Conservation (phyloP, 2,797 vertebrate species). For the Scolopax rusticola region DNA sequence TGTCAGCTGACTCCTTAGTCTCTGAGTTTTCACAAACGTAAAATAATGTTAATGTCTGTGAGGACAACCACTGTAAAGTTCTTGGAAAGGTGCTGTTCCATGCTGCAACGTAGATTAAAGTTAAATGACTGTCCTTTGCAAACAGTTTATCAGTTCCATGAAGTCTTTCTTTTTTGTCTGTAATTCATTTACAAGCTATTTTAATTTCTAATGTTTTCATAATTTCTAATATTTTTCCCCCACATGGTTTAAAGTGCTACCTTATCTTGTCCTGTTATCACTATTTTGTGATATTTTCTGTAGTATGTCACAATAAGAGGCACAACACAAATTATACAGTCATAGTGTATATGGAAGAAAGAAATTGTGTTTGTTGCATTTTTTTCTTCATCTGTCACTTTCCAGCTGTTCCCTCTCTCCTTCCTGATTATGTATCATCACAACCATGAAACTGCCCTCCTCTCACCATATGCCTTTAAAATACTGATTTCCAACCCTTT, state of each 20-base stretch:
- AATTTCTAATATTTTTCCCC: neutral
- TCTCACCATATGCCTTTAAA: neutral
- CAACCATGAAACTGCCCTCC: neutral
- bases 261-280: neutral
- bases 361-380: neutral
- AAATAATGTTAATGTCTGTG: neutral
- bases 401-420: neutral
- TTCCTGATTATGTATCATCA: neutral
- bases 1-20: neutral
- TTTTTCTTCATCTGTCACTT: neutral
- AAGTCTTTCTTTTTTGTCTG: neutral
- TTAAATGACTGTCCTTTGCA: fast-evolving
- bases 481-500: neutral
- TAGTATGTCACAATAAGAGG: neutral
- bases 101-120: neutral
- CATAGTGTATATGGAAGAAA: neutral
- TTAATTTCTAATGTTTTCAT: neutral
- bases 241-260: neutral
- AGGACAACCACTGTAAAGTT: neutral
- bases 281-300: neutral
- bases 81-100: neutral
- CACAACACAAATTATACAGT: neutral
- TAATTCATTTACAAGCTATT: neutral
- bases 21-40: neutral
- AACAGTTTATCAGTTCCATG: neutral